Base-by-base conservation (phyloP, 2,888 invertebrate genomes). In the Zaprionus obscuricornis region DNA sequence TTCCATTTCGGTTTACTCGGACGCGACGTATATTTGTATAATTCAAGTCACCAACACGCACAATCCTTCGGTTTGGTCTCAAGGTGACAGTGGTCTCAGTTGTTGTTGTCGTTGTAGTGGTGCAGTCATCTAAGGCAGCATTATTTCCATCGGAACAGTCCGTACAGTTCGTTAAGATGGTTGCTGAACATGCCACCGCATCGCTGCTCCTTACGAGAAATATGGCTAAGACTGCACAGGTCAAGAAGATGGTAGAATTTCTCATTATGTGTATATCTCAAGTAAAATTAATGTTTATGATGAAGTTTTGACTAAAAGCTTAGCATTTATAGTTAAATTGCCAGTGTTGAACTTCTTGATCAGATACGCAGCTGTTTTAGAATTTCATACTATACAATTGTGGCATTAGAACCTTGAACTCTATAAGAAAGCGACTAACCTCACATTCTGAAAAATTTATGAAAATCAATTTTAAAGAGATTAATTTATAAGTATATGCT, bases 271-370 rank as follows among this genome's bases (percentile, higher is more conserved):
- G 7, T 10, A 3, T 7, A 11, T 24, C 51, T 36, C 26, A n/a
- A n/a, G 5, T 24, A 26, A 16, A 1, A 7, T 22, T 24, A 6
- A 17, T 10, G 5, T n/a, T 10, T 51, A 10, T 47, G 36, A 31
- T 43, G 47, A 10, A n/a, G 10, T 8, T 46, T 50, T 2, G 11
- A 3, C 1, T 3, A n/a, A 1, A 6, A 6, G 13, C 7, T 14
- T 4, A 10, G 2, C 20, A 36, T 73, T 51, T 64, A 74, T 77
- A 73, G 27, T 17, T 3, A n/a, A 27, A 24, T 4, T 7, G 27
- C 8, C 17, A 5, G 2, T 20, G 46, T 39, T 24, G 26, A 24
- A 10, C 6, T 17, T 31, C 8, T 43, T 31, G 3, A 10, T 18
- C n/a, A n/a, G n/a, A n/a, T n/a, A n/a, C n/a, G n/a, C n/a, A n/a